Conservation (phyloP, 2,888 invertebrate genomes). For the Synergus itoensis region DNA sequence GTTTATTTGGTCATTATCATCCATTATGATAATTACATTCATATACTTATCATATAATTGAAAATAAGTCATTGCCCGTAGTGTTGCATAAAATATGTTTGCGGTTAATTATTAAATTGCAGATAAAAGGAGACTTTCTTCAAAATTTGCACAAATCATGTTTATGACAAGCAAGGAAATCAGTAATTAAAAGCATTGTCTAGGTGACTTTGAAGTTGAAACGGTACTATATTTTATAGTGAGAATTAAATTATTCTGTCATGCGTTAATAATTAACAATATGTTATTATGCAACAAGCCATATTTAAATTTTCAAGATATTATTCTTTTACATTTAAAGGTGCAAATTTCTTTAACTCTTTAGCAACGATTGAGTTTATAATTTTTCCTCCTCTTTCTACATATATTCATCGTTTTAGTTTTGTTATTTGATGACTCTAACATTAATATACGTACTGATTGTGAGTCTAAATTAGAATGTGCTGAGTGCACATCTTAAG, state of each 20-base stretch:
- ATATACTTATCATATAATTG: slow-evolving; percentile 11
- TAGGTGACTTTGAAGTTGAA: too few species aligned
- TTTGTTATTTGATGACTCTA: not conserved
- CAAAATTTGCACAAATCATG: not conserved
- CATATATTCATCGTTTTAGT: not conserved
- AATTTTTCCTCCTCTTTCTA: too few species aligned
- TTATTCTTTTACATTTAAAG: too few species aligned
- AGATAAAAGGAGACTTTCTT: not conserved
- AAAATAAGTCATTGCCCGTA: slow-evolving; percentile 30
- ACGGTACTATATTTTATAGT: too few species aligned
- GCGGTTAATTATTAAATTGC: not conserved
- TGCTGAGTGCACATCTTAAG: not conserved
- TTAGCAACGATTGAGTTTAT: too few species aligned
- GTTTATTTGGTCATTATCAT: slow-evolving; percentile 20
- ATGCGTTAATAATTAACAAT: too few species aligned
- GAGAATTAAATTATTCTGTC: too few species aligned
- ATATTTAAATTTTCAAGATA: too few species aligned
- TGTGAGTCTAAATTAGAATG: not conserved
- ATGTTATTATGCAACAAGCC: too few species aligned
- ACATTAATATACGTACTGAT: not conserved
- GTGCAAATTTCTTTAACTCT: too few species aligned
- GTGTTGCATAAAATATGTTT: not conserved
- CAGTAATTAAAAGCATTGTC: too few species aligned
- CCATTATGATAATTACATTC: slow-evolving; percentile 3
- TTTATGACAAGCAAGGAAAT: not conserved